Evolutionary conservation across 30 jellyfish, hydroid and myxozoan species (phyloP), one percentile per base, ranked within the genome.

Genomic region (Turritopsis rubra): DNA sequence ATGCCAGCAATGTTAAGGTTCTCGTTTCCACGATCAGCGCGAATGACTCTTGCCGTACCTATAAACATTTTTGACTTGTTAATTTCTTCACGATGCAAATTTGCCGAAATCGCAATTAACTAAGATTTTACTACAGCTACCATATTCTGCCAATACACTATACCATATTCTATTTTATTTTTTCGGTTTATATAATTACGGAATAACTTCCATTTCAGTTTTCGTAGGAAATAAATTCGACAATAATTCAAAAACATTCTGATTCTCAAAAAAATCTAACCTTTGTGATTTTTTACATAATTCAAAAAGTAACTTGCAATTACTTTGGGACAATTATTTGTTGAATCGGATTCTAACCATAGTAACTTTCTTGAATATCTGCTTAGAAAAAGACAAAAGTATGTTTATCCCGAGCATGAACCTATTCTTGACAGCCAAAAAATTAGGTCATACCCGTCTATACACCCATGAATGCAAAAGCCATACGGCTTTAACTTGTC

Each of bases 31-130:
- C 0, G 28, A 27, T 68, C 77, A n/a, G 77, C 77, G 30, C 77
- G 77, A n/a, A 68, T 27, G 77, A 68, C 30, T 68, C 7, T 68
- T 27, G 77, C 77, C 28, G 77, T 68, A 68, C 77, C 77, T 68
- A 68, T 16, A 41, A 41, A 41, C 60, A 41, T 41, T 41, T 41
- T 41, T 41, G 9, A 41, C 60, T 41, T 41, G 60, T 41, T 41
- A 41, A 41, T 41, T 41, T 41, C 60, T 41, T 41, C 60, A 41
- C 5, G 60, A 41, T 41, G 60, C 60, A 41, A 41, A 41, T 41
- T 41, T 41, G 60, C 60, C 60, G 60, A 41, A 41, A 41, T 41
- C 60, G 60, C 60, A 41, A 41, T 41, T 41, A 41, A 41, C 60
- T 41, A 41, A 41, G 60, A 41, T 41, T 41, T 41, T 41, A 41